phyloP scores from a whole-genome alignment of 1,140 invertebrate genomes.

The Drosophila prosaltans region DNA sequence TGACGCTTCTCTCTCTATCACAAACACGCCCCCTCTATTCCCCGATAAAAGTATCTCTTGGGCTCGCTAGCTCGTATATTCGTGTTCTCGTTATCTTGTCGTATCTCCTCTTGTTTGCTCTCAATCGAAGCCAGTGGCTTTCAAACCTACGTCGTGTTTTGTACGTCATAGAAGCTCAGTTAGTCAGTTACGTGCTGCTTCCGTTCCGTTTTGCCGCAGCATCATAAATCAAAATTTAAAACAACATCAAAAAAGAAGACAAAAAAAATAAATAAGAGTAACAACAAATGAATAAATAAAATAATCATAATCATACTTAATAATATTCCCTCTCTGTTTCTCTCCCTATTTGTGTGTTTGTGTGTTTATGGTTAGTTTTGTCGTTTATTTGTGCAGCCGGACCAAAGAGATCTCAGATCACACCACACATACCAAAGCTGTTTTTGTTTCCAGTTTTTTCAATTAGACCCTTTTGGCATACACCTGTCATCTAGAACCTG shows the following conservation, averaged over 20 bases:
- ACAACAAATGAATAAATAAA: conserved; percentile 42
- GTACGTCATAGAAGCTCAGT: conserved; percentile 14
- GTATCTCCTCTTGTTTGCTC: background rate
- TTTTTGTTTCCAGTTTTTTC: conserved; percentile 11
- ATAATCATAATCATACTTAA: conserved; percentile 59
- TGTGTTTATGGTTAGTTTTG: conserved; percentile 52
- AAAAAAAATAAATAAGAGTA: conserved; percentile 21
- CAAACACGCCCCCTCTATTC: conserved; percentile 2
- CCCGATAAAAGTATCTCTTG: conserved; percentile 5
- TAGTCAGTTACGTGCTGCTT: conserved; percentile 27
- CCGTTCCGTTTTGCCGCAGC: conserved; percentile 71
- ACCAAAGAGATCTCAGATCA: background rate
- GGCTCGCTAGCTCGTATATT: conserved; percentile 25
- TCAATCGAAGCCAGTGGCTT: background rate
- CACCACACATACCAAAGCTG: background rate
- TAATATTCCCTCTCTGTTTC: conserved; percentile 48
- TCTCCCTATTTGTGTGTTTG: conserved; percentile 41
- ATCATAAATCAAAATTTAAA: conserved; percentile 74
- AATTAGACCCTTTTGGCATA: conserved; percentile 30
- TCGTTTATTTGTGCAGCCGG: conserved; percentile 68
- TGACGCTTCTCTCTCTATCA: conserved; percentile 42
- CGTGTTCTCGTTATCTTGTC: conserved; percentile 14
- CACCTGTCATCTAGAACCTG: background rate
- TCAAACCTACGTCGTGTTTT: conserved; percentile 9
- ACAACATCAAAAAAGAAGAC: conserved; percentile 43